Conservation (phyloP, 2,888 invertebrate genomes). For the Andrena hattorfiana region DNA sequence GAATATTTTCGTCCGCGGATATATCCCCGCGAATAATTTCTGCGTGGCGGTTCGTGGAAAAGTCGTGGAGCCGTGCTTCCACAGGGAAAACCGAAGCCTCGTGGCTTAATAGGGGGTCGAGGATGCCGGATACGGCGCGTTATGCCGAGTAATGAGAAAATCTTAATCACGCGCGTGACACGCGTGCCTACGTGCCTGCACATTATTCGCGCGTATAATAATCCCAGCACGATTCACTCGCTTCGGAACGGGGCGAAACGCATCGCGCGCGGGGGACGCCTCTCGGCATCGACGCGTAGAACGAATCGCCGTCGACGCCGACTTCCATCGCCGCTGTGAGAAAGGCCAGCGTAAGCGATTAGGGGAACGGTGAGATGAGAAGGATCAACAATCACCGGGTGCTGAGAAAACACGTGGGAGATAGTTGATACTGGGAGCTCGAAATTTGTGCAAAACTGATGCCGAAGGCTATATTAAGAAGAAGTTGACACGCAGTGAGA, state of each 20-base stretch:
- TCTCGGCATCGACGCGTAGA: constrained; percentile 67
- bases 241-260: constrained; percentile 23
- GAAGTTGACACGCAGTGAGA: too few species aligned
- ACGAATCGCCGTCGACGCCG: constrained; percentile 66
- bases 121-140: constrained; percentile 40
- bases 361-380: constrained; percentile 36
- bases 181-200: constrained; percentile 54
- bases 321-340: constrained; percentile 58
- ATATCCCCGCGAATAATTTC: constrained; percentile 8
- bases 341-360: constrained; percentile 63
- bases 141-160: constrained; percentile 61
- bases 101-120: neutral
- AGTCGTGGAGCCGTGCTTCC: neutral
- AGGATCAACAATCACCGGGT: constrained; percentile 36
- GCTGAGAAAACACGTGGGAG: constrained; percentile 26
- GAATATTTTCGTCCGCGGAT: constrained; percentile 8
- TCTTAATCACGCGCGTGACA: constrained; percentile 65
- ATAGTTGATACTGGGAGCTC: constrained; percentile 21
- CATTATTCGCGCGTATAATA: constrained; percentile 62
- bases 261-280: constrained; percentile 50
- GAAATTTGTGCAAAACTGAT: too few species aligned
- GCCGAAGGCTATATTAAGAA: too few species aligned
- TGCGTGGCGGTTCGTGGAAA: constrained; percentile 27
- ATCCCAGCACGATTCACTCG: constrained; percentile 48
- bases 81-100: constrained; percentile 26